Evolutionary conservation across 2,888 invertebrate species (phyloP), one percentile per base, ranked within the genome.

Genomic region (Chorisops tibialis): DNA sequence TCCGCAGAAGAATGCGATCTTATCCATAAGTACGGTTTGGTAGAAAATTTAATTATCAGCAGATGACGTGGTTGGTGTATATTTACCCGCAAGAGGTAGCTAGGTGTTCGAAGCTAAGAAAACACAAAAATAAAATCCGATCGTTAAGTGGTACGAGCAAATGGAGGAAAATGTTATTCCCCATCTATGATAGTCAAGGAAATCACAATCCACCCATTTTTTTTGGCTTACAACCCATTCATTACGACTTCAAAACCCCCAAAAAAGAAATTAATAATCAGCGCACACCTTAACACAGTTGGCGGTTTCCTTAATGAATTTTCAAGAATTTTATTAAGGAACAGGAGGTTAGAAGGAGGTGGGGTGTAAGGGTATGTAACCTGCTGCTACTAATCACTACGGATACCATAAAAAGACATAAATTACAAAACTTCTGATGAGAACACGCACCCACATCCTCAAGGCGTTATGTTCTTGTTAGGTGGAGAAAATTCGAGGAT

Each of bases 301-400:
- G 52, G 52, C 3, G 52, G 39, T 54, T 54, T 41, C 52, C 52
- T 54, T 54, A 54, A 54, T 54, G 52, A 54, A 54, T 54, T 54
- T 54, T 41, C 39, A 19, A 54, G 41, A 54, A 54, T 54, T 54
- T 54, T 54, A 54, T 39, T 54, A 41, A 6, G n/a, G 35, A 38
- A 18, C 14, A 9, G 14, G 30, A 19, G 45, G 14, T n/a, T 4
- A 39, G 14, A 19, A 9, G 18, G n/a, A 4, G 14, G 18, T 11
- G 19, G 16, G 3, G 19, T 18, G 11, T 1, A 19, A 5, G 47
- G 21, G 19, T 22, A 22, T 47, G 21, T 22, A 47, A 47, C 21
- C 19, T 47, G 47, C 47, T 47, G 22, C 47, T 16, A 19, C 51
- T 54, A 54, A 54, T 54, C 52, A 54, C 52, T 54, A 41, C 52